A percentile compares a stretch with the other conserved stretches of the same genome.
Conservation (phyloP, 2,113 vertebrate species). For the Cyphomyrus plagiostoma region DNA sequence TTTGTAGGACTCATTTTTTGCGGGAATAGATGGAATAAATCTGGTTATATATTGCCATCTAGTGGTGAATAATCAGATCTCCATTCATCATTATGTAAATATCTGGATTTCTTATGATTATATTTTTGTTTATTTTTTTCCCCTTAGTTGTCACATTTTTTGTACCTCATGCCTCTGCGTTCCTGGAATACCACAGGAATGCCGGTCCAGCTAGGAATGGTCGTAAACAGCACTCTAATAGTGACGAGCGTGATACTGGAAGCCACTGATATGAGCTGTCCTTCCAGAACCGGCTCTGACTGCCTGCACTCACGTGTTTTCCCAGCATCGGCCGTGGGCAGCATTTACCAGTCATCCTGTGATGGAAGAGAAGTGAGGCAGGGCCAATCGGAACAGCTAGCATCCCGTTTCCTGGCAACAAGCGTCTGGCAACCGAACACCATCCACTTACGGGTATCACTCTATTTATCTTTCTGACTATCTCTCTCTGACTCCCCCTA, state of each 20-base stretch:
- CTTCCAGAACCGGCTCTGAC: slow-evolving; percentile 20
- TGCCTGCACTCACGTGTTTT: slow-evolving; percentile 42
- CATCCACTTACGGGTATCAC: slow-evolving; percentile 42
- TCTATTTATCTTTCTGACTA: slow-evolving; percentile 28
- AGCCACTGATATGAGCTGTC: slow-evolving; percentile 26
- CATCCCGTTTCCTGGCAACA: slow-evolving; percentile 40
- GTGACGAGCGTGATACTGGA: background rate
- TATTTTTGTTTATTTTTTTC: background rate
- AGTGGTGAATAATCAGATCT: background rate
- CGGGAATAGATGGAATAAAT: background rate
- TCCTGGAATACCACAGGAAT: slow-evolving; percentile 4
- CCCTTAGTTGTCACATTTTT: background rate
- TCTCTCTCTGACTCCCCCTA: slow-evolving; percentile 12
- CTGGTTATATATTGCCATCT: background rate
- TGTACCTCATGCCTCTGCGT: background rate
- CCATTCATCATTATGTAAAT: no score
- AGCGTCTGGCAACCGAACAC: slow-evolving; percentile 30
- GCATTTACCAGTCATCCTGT: slow-evolving; percentile 25
- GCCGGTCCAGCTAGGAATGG: background rate
- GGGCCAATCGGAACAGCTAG: background rate
- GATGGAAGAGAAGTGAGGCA: slow-evolving; percentile 27
- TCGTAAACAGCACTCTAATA: background rate
- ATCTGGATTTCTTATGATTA: background rate
- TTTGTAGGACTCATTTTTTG: background rate
- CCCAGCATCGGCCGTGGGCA: slow-evolving; percentile 41